phyloP scores from a whole-genome alignment of 2,113 vertebrate genomes.

The Pristiophorus japonicus region DNA sequence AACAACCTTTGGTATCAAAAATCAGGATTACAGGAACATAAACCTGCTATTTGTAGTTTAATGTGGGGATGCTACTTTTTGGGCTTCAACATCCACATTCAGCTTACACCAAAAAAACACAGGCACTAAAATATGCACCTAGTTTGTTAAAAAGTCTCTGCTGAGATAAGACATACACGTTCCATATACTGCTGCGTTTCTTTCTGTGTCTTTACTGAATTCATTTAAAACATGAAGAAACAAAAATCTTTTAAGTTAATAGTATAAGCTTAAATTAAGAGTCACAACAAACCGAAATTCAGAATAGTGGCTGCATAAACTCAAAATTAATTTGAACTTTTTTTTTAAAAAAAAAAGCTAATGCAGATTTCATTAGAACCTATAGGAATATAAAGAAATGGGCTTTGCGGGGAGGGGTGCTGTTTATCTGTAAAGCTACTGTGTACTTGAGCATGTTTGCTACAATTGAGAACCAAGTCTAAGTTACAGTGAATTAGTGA shows the following conservation, averaged over 20 bases:
- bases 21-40: conserved; percentile 17
- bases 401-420: neutral
- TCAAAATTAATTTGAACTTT: neutral
- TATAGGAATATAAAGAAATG: neutral
- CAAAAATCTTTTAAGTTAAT: neutral
- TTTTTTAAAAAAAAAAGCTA: neutral
- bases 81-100: neutral
- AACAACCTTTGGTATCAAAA: neutral
- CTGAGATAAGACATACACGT: neutral
- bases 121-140: conserved; percentile 16
- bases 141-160: neutral
- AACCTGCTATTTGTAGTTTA: neutral
- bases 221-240: neutral
- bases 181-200: neutral
- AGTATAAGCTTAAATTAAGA: neutral
- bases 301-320: neutral
- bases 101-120: conserved; percentile 21
- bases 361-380: neutral
- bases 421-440: neutral
- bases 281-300: neutral
- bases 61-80: neutral
- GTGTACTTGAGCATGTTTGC: neutral
- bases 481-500: neutral
- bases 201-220: neutral
- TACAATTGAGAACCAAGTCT: neutral